Evolutionary conservation across 2,113 vertebrate species (phyloP), one percentile per base, ranked within the genome.

Genomic region (Chrysemys picta): DNA sequence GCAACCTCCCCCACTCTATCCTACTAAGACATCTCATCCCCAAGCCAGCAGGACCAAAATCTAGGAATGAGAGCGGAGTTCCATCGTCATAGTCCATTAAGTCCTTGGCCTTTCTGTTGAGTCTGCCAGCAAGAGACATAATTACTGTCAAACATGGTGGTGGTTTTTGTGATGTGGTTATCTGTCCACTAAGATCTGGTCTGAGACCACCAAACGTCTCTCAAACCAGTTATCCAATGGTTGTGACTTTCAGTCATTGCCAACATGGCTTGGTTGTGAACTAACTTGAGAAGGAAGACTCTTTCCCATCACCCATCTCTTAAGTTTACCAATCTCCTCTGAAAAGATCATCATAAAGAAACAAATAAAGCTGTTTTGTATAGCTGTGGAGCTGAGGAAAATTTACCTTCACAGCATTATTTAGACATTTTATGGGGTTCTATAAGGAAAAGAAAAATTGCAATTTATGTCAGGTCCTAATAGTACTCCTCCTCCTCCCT

Each of bases 51-150:
- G 75, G 38, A 88, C 87, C 56, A 29, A 79, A 52, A 50, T 3
- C 84, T 42, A 75, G 56, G 87, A 87, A 85, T 50, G 91, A 82
- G 89, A 0, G 94, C 56, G 78, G 75, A 94, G 89, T 85, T 89
- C 57, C 82, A 80, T 91, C 87, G 85, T 85, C 93, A 94, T 38
- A 83, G 80, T 91, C 76, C 91, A 94, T 91, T 96, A 94, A 85
- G 91, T 56, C 76, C 65, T 82, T 75, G 89, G 89, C 89, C 85
- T 94, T 89, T 89, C 93, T 85, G 89, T 93, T 82, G 95, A 85
- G 93, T 45, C 31, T 50, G 29, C 52, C 16, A 85, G 93, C 84
- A 85, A 87, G 93, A 4, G 84, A 82, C 86, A 50, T 82, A 93
- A 93, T 93, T 89, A 47, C 65, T 72, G 84, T 57, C 93, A 93